Percentiles rank a stretch among this genome's conserved stretches.
Conservation (phyloP, 2,797 vertebrate genomes). For the Sus cebifrons region DNA sequence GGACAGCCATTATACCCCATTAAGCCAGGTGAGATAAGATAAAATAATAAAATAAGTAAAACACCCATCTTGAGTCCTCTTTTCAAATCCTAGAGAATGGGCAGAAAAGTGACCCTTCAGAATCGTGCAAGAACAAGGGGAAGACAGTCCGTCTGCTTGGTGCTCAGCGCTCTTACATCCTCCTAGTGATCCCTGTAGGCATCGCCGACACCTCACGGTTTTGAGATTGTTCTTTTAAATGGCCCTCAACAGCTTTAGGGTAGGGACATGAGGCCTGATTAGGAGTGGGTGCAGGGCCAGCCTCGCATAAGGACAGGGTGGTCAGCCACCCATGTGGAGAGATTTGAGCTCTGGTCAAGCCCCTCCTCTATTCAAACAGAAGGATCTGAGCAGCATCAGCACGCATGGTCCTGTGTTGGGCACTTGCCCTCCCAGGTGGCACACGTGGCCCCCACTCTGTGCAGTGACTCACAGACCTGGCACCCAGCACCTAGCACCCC, state of each 20-base stretch:
- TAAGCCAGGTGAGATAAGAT: background rate
- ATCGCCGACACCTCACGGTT: background rate
- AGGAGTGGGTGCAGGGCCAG: background rate
- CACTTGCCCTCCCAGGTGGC: background rate
- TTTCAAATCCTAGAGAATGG: conserved; percentile 12
- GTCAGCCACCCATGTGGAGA: background rate
- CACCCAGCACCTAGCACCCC: too few relatives aligned
- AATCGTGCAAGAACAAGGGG: background rate
- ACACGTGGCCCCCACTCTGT: background rate
- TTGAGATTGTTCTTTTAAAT: background rate
- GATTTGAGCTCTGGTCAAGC: background rate
- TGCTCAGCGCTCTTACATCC: too few relatives aligned
- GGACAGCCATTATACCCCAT: background rate
- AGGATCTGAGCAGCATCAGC: background rate
- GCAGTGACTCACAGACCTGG: background rate
- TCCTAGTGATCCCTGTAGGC: background rate
- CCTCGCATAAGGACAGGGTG: background rate
- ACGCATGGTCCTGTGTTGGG: background rate
- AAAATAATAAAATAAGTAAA: background rate
- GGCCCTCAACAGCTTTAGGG: background rate
- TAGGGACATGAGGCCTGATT: background rate
- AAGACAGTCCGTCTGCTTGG: background rate
- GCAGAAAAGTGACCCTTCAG: background rate
- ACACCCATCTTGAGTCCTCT: background rate
- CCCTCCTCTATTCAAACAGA: background rate